Conservation (phyloP, 2,113 vertebrate genomes). For the Ailurus styani region DNA sequence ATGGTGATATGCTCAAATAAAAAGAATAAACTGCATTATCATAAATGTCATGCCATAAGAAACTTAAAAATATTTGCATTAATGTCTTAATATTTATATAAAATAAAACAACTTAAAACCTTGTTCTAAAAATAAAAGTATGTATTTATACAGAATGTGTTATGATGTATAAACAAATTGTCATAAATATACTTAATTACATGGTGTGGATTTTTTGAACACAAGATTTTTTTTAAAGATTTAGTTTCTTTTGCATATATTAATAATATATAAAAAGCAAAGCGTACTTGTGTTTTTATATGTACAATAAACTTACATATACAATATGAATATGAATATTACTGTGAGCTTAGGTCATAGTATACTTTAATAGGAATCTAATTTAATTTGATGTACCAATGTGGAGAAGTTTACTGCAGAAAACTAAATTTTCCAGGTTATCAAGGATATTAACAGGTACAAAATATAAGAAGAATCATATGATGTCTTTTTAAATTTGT, state of each 20-base stretch:
- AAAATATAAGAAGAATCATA: neutral
- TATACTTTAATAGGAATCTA: neutral
- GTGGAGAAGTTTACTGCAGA: neutral
- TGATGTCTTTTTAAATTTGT: neutral
- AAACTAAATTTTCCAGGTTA: neutral
- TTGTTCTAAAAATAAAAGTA: constrained; percentile 14
- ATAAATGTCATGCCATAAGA: neutral
- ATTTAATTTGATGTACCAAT: constrained; percentile 10
- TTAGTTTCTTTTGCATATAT: neutral
- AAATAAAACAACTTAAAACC: constrained; percentile 21
- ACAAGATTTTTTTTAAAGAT: neutral
- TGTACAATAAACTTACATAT: neutral
- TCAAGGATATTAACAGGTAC: neutral
- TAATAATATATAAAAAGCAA: constrained; percentile 5
- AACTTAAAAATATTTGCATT: neutral
- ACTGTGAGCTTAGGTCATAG: neutral
- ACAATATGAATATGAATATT: neutral
- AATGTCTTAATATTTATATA: neutral
- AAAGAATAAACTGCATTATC: neutral
- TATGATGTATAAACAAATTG: neutral
- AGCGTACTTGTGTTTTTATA: neutral
- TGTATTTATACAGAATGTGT: constrained; percentile 6
- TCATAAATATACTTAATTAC: constrained; percentile 17
- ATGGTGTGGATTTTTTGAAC: neutral
- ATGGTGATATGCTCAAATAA: neutral